Conservation (phyloP, 2,888 invertebrate species). For the Scaptomyza parva region DNA sequence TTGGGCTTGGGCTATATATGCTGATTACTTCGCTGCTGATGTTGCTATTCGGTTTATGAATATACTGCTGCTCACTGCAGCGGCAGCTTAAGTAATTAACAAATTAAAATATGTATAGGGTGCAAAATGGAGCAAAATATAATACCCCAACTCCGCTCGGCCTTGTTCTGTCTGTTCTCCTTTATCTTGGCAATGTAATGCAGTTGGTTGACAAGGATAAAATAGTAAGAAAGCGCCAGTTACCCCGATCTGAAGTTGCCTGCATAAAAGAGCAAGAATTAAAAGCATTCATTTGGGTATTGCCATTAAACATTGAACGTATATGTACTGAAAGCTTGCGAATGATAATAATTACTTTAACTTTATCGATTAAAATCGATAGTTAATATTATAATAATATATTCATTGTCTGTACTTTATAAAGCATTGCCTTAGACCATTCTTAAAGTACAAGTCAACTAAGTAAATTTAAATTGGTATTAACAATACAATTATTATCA, state of each 20-base stretch:
- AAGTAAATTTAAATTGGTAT: background rate
- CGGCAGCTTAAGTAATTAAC: constrained; percentile 75
- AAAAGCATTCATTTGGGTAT: constrained; percentile 39
- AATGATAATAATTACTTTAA: constrained; percentile 15
- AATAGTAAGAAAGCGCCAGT: constrained; percentile 12
- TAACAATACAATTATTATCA: no score
- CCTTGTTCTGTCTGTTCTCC: constrained; percentile 1
- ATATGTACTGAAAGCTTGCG: constrained; percentile 40
- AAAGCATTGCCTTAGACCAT: background rate
- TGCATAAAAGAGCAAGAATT: constrained; percentile 27
- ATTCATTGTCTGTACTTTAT: no score
- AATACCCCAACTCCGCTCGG: background rate
- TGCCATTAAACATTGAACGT: constrained; percentile 45
- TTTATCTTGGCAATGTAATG: constrained; percentile 22
- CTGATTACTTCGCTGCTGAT: constrained; percentile 69
- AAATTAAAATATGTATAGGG: constrained; percentile 73
- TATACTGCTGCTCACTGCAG: constrained; percentile 53
- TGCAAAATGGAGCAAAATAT: constrained; percentile 36
- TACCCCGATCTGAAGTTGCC: constrained; percentile 2
- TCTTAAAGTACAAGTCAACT: background rate
- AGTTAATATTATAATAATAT: no score
- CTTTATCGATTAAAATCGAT: no score
- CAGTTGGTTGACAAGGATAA: constrained; percentile 29
- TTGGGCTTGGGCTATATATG: constrained; percentile 51
- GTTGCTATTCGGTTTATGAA: constrained; percentile 65